Percentiles rank a stretch among this genome's conserved stretches.
phyloP scores from a whole-genome alignment of 2,797 vertebrate species.

The Megaceryle alcyon region DNA sequence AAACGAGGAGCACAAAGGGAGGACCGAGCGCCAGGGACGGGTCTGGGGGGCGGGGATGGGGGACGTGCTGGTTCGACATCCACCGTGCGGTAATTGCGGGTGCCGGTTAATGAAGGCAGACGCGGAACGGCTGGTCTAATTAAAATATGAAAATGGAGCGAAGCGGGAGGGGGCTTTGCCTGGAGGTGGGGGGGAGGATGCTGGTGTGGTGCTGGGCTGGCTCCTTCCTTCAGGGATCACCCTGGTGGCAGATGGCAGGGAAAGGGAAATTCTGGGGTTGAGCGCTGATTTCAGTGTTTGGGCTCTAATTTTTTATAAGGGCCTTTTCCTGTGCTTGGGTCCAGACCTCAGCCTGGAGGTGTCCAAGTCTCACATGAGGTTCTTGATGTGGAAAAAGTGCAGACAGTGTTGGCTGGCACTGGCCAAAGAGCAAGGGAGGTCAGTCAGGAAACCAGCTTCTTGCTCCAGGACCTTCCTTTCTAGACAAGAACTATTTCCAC shows the following conservation, averaged over 20 bases:
- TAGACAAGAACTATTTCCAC: accelerated
- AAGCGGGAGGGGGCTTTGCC: not conserved
- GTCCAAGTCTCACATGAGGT: accelerated
- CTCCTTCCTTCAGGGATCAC: not conserved
- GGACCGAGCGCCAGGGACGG: not conserved
- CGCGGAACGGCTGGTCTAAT: not conserved
- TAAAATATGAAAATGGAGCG: not conserved
- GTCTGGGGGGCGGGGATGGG: not conserved
- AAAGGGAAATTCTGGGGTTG: accelerated
- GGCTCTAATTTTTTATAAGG: not conserved
- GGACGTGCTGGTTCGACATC: not conserved
- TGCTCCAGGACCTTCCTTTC: accelerated
- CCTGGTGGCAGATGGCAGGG: accelerated
- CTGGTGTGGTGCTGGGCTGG: not conserved
- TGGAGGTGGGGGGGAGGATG: not conserved
- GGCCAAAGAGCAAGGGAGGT: accelerated
- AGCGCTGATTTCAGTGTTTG: accelerated
- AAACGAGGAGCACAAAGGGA: not conserved
- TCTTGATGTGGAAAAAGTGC: accelerated
- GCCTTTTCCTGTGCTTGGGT: not conserved
- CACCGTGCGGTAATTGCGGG: not conserved
- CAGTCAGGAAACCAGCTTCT: accelerated
- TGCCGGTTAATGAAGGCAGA: constrained; percentile 37
- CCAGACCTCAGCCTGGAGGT: accelerated
- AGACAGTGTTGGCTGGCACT: accelerated